Percentiles rank a stretch among this genome's conserved stretches.
Evolutionary conservation across 92 coral and sea anemone genomes (phyloP).

Genomic region (Palythoa grandis): DNA sequence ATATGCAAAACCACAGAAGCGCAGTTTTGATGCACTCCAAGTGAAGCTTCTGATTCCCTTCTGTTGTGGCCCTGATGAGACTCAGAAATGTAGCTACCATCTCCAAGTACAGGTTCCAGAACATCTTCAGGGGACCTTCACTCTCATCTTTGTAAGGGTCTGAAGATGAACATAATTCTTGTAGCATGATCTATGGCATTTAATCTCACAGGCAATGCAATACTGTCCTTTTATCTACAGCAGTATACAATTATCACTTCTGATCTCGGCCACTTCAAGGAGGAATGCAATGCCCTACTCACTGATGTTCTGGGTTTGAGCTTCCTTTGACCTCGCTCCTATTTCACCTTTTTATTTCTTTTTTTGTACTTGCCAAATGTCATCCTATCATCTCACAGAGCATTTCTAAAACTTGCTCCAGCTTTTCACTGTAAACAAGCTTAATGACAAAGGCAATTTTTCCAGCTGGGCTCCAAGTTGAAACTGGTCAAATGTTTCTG

Average conservation of each 20-base stretch:
- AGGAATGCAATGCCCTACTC: neutral
- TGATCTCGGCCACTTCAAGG: conserved; percentile 23
- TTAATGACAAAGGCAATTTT: conserved; percentile 43
- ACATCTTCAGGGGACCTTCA: too few species aligned
- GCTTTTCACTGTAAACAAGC: conserved; percentile 40
- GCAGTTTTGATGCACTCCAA: too few species aligned
- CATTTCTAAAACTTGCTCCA: conserved; percentile 45
- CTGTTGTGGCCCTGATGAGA: too few species aligned
- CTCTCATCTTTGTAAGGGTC: conserved; percentile 35
- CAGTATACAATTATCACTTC: conserved; percentile 26
- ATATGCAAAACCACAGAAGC: conserved; percentile 50
- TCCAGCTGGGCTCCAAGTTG: neutral
- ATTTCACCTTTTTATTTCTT: conserved; percentile 15
- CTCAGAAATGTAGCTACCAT: too few species aligned
- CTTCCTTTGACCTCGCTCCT: conserved; percentile 39
- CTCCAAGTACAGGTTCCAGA: too few species aligned
- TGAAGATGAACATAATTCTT: conserved; percentile 42
- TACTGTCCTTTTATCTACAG: conserved; percentile 52
- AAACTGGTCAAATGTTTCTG: conserved; percentile 18
- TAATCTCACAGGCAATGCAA: conserved; percentile 63
- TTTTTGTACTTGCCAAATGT: too few species aligned
- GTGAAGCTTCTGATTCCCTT: too few species aligned
- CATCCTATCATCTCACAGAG: conserved; percentile 31
- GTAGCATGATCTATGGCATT: conserved; percentile 55
- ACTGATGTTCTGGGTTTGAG: conserved; percentile 40